Conservation (phyloP, 2,113 vertebrate species). For the Gadus chalcogrammus region DNA sequence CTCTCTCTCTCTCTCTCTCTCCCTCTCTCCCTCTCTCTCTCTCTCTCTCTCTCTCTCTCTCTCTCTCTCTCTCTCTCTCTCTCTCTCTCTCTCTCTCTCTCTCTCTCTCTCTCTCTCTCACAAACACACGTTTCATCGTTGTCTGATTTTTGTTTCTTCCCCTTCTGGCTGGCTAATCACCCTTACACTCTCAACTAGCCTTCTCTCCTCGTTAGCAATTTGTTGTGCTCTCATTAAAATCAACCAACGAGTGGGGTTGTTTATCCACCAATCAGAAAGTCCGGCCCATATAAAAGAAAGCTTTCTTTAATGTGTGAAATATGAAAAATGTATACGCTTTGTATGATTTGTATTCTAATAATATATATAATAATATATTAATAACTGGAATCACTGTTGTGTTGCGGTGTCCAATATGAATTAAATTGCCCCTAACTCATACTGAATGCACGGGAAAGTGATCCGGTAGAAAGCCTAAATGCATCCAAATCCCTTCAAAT, state of each 20-base stretch:
- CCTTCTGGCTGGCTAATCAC: slow-evolving; percentile 22
- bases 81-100: neutral
- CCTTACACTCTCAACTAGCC: slow-evolving; percentile 19
- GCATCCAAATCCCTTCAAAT: too few species aligned
- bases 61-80: slow-evolving; percentile 4
- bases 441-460: too few species aligned
- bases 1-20: too few species aligned
- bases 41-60: slow-evolving; percentile 16
- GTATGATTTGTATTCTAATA: too few species aligned
- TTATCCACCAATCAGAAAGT: slow-evolving; percentile 21
- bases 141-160: slow-evolving; percentile 36
- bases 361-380: neutral
- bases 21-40: slow-evolving; percentile 14
- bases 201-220: slow-evolving; percentile 48
- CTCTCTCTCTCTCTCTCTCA: neutral
- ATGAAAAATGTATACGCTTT: too few species aligned
- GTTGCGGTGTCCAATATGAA: too few species aligned
- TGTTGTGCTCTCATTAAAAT: slow-evolving; percentile 43
- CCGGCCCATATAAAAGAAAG: neutral
- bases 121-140: neutral
- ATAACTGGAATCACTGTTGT: too few species aligned
- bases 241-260: slow-evolving; percentile 20
- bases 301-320: too few species aligned
- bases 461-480: too few species aligned
- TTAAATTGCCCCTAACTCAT: too few species aligned